Conservation (phyloP, 2,797 vertebrate species). For the Orientallactaga sibirica region DNA sequence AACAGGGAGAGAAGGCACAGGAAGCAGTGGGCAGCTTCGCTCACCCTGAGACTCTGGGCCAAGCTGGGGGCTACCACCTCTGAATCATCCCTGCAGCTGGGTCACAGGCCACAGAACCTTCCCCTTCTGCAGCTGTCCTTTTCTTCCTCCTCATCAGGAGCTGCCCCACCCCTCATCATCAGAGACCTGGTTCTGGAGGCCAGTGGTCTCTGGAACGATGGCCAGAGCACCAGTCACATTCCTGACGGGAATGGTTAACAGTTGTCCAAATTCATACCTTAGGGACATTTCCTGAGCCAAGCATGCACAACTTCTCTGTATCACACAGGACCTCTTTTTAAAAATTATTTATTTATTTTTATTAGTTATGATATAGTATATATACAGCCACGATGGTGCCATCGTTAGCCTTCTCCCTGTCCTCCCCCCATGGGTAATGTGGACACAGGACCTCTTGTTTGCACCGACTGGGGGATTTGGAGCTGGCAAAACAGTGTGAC, state of each 20-base stretch:
- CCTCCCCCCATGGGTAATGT: no score
- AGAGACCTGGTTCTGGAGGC: background rate
- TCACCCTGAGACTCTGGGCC: fast-evolving
- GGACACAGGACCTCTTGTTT: background rate
- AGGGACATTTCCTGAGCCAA: background rate
- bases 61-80: background rate
- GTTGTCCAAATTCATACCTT: fast-evolving
- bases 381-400: no score
- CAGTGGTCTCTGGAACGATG: background rate
- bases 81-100: background rate
- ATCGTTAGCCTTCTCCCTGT: no score
- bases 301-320: fast-evolving
- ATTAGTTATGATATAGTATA: no score
- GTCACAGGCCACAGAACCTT: fast-evolving
- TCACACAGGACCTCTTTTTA: background rate
- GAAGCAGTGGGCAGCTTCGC: background rate
- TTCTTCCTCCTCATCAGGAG: background rate
- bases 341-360: no score
- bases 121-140: fast-evolving
- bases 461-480: background rate
- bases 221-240: background rate
- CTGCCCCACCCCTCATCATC: no score
- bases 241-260: background rate
- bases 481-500: background rate
- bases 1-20: background rate